Evolutionary conservation across 2,888 invertebrate species (phyloP).

Genomic region (Dascillus cervinus): DNA sequence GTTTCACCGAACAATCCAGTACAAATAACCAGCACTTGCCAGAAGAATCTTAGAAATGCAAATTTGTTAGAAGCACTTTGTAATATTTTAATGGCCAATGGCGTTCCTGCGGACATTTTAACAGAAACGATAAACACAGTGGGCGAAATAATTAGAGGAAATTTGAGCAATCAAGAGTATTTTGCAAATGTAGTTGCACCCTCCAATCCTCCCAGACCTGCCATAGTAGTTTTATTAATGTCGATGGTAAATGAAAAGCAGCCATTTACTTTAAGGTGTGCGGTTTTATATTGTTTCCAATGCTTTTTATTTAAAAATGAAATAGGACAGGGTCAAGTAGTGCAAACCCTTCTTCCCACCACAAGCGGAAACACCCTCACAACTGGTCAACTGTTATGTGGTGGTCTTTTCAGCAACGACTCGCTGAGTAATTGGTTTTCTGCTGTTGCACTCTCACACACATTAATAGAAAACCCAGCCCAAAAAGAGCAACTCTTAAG

Average conservation of each 20-base stretch:
- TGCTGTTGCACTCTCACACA: slow-evolving; percentile 83
- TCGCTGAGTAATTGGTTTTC: slow-evolving; percentile 93
- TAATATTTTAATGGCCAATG: slow-evolving; percentile 88
- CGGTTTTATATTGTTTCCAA: slow-evolving; percentile 95
- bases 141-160: slow-evolving; percentile 86
- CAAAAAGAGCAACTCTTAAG: slow-evolving; percentile 87
- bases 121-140: slow-evolving; percentile 95
- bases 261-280: slow-evolving; percentile 78
- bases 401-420: slow-evolving; percentile 84
- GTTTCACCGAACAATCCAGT: slow-evolving; percentile 91
- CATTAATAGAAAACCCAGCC: slow-evolving; percentile 73
- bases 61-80: slow-evolving; percentile 78
- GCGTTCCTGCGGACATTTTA: slow-evolving; percentile 92
- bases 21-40: slow-evolving; percentile 72
- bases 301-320: slow-evolving; percentile 93
- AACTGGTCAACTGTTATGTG: slow-evolving; percentile 85
- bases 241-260: slow-evolving; percentile 99
- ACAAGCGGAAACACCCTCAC: slow-evolving; percentile 67
- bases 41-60: slow-evolving; percentile 79
- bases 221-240: slow-evolving; percentile 90
- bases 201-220: slow-evolving; percentile 87
- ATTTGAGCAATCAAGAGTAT: slow-evolving; percentile 83
- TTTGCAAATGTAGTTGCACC: slow-evolving; percentile 87
- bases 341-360: slow-evolving; percentile 88
- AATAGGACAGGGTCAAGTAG: slow-evolving; percentile 75